Percentiles rank a stretch among this genome's conserved stretches.
These are phyloP conservation scores for Allophyes oxyacanthae DNA, from an alignment of 2,888 invertebrate genomes.

Conservation along the genomic window DNA sequence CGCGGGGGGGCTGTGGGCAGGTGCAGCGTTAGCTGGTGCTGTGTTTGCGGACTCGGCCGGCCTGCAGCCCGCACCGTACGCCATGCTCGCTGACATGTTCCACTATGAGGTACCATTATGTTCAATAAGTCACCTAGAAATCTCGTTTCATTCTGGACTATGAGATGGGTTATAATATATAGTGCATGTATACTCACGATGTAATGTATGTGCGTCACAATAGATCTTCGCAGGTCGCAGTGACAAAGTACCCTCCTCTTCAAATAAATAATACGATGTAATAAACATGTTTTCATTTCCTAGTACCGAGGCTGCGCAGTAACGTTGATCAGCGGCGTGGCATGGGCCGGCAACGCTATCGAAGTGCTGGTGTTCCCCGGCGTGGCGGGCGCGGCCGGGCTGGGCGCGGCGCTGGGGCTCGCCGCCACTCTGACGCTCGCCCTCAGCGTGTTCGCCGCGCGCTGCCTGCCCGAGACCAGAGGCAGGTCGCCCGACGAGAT, in stretches of 20 bases:
- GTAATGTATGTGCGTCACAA: no score
- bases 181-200: no score
- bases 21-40: conserved; percentile 70
- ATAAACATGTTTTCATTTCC: background rate
- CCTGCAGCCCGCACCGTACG: conserved; percentile 78
- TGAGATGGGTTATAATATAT: no score
- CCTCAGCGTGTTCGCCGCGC: conserved; percentile 55
- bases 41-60: conserved; percentile 76
- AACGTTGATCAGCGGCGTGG: conserved; percentile 64
- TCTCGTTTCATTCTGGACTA: no score
- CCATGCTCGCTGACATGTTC: conserved; percentile 77
- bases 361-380: conserved; percentile 70
- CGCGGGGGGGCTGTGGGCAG: conserved; percentile 58
- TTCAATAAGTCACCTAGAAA: no score
- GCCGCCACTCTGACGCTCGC: conserved; percentile 65
- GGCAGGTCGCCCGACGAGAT: conserved; percentile 63
- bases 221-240: no score
- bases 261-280: no score
- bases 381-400: conserved; percentile 46
- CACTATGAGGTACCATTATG: conserved; percentile 68
- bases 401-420: conserved; percentile 59
- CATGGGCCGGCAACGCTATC: conserved; percentile 67
- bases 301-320: conserved; percentile 77
- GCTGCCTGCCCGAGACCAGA: conserved; percentile 72
- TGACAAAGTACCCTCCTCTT: no score